phyloP scores from a whole-genome alignment of 1,140 invertebrate genomes.

The Alviniconcha marisindica region DNA sequence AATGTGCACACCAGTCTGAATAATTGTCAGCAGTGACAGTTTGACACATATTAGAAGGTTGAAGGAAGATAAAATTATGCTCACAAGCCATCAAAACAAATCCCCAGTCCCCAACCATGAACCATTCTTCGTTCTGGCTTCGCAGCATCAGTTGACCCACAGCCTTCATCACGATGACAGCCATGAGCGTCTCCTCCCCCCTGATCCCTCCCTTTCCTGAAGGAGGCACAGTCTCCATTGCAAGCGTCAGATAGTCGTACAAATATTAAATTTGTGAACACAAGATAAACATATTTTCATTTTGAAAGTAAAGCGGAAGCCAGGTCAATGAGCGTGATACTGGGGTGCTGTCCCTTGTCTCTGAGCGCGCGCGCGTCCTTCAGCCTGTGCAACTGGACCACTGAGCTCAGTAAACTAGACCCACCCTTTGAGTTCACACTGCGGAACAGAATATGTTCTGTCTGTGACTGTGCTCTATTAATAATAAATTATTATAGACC shows the following conservation, averaged over 20 bases:
- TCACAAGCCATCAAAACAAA: not conserved
- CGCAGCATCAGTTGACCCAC: not conserved
- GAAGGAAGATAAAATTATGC: too few relatives aligned
- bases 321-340: not conserved
- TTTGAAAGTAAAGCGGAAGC: slow-evolving; percentile 4
- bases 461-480: too few relatives aligned
- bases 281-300: not conserved
- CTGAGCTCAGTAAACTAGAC: too few relatives aligned
- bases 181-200: not conserved
- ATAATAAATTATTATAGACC: too few relatives aligned
- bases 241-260: not conserved
- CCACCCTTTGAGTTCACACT: too few relatives aligned
- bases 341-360: not conserved
- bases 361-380: too few relatives aligned
- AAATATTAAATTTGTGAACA: not conserved
- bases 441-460: too few relatives aligned
- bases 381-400: too few relatives aligned
- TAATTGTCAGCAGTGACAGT: too few relatives aligned
- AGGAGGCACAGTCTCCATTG: not conserved
- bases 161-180: not conserved
- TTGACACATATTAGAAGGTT: too few relatives aligned
- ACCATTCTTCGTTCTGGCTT: not conserved
- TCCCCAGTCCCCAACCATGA: not conserved
- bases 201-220: not conserved
- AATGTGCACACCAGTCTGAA: too few relatives aligned